A percentile compares a stretch with the other conserved stretches of the same genome.
phyloP scores from a whole-genome alignment of 2,888 invertebrate genomes.

The Drosophila planitibia region DNA sequence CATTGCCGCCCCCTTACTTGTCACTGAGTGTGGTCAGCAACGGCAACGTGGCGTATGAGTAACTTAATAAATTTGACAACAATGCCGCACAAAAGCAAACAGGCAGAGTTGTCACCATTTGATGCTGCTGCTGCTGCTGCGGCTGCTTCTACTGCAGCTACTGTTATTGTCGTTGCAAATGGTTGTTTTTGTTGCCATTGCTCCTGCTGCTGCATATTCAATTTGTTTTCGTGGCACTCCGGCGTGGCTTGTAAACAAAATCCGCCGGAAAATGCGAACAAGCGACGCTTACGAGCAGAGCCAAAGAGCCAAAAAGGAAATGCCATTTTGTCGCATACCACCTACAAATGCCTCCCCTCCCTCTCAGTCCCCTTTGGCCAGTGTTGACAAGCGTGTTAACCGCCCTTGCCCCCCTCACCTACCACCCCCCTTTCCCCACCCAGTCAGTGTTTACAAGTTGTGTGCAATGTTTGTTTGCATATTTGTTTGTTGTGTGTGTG shows the following conservation, averaged over 20 bases:
- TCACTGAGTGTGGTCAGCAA: conserved; percentile 37
- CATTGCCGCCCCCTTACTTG: conserved; percentile 24
- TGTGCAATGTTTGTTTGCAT: conserved; percentile 56
- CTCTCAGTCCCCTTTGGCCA: conserved; percentile 32
- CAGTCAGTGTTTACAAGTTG: conserved; percentile 62
- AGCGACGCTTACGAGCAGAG: conserved; percentile 62
- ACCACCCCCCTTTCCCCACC: background rate
- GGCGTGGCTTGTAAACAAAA: conserved; percentile 78
- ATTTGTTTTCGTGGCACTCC: conserved; percentile 76
- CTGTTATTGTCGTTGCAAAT: conserved; percentile 39
- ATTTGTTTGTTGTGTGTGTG: conserved; percentile 16
- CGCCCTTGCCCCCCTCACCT: conserved; percentile 5
- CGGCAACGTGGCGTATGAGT: conserved; percentile 72
- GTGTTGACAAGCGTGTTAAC: conserved; percentile 71
- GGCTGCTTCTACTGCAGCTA: conserved; percentile 20
- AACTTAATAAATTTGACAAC: conserved; percentile 81
- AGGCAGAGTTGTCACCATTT: conserved; percentile 64
- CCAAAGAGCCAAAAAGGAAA: conserved; percentile 70
- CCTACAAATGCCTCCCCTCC: background rate
- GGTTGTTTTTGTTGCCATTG: conserved; percentile 38
- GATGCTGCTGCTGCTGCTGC: conserved; percentile 26
- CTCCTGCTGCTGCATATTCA: conserved; percentile 62
- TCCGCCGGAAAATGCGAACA: conserved; percentile 77
- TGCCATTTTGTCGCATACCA: conserved; percentile 67
- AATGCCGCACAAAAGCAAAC: conserved; percentile 73